Base-by-base conservation (phyloP, 1,140 invertebrate species). In the Nylanderia fulva region DNA sequence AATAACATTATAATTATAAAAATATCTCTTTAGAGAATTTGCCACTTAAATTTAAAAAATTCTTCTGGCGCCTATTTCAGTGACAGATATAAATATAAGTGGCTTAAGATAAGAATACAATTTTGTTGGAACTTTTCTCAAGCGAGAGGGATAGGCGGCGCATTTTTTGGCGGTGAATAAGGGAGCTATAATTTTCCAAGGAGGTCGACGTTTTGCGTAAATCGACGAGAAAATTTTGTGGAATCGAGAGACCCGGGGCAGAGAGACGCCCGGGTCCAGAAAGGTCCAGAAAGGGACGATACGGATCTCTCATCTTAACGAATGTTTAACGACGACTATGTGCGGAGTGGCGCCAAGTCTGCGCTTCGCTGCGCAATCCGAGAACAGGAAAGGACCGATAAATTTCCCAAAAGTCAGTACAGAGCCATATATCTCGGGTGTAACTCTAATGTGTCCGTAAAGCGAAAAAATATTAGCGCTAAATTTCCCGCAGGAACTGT, bases 311-410 rank as follows among this genome's bases (percentile, higher is more conserved):
- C 42, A 54, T 75, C 85, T 79, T 93, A 94, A 93, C 93, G 92
- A 93, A 92, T 92, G 91, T 92, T 94, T 94, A 94, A 94, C 93
- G 93, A 93, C 90, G 90, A 75, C 83, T 86, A 66, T 84, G 84
- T 75, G 45, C 45, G 15, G 88, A 91, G 87, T 93, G 93, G 93
- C 93, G 93, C 93, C 93, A 92, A 69, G 63, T 77, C 83, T 56
- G 48, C 61, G 85, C 33, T 54, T 64, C 36, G 56, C 11, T 7
- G 52, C 76, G 71, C 69, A 89, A 89, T 84, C 56, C 54, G 68
- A 83, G 52, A 45, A 76, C 58, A 33, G 54, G 39, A 64, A 83
- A 83, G 68, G 36, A 75, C 85, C 87, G 68, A 90, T 90, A 90
- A 90, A 90, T 90, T 90, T 87, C 42, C 83, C 66, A 29, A 61